A percentile compares a stretch with the other conserved stretches of the same genome.
phyloP scores from a whole-genome alignment of 2,888 invertebrate genomes.

The Drosophila mulleri region DNA sequence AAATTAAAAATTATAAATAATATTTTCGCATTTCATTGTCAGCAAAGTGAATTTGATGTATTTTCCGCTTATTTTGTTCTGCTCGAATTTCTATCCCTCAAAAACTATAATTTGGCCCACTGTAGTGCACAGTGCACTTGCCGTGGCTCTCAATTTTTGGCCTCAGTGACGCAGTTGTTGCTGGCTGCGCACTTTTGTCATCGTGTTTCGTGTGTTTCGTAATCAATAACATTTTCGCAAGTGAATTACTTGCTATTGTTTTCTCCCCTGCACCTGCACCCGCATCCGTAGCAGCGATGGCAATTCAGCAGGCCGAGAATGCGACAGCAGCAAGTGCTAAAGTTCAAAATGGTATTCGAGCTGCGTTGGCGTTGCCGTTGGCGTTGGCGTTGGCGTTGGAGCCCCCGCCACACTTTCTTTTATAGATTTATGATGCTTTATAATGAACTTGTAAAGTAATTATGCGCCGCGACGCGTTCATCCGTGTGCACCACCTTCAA shows the following conservation, averaged over 20 bases:
- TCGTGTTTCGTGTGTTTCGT: slow-evolving; percentile 64
- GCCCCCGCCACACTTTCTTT: slow-evolving; percentile 30
- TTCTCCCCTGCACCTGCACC: not conserved
- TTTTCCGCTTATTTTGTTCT: too few relatives aligned
- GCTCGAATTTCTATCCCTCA: not conserved
- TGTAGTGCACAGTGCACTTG: slow-evolving; percentile 32
- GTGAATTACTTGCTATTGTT: slow-evolving; percentile 77
- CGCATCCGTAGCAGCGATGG: slow-evolving; percentile 11
- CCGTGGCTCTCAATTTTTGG: slow-evolving; percentile 18
- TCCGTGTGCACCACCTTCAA: slow-evolving; percentile 57
- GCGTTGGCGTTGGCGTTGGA: not conserved
- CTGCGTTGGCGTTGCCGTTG: slow-evolving; percentile 4
- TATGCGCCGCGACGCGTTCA: slow-evolving; percentile 76
- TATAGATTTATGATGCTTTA: slow-evolving; percentile 84
- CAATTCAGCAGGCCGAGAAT: slow-evolving; percentile 37
- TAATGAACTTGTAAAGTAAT: slow-evolving; percentile 86
- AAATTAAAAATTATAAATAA: too few relatives aligned
- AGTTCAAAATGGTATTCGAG: slow-evolving; percentile 62
- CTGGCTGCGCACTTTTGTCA: slow-evolving; percentile 58
- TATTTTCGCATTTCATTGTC: not conserved
- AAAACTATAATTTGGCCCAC: slow-evolving; percentile 18
- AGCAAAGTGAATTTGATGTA: too few relatives aligned
- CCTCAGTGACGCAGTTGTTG: slow-evolving; percentile 53
- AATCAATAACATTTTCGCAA: slow-evolving; percentile 81
- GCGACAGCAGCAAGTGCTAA: slow-evolving; percentile 64